These are phyloP conservation scores for Chelon labrosus DNA, from an alignment of 2,797 vertebrate species.

Conservation along the genomic window DNA sequence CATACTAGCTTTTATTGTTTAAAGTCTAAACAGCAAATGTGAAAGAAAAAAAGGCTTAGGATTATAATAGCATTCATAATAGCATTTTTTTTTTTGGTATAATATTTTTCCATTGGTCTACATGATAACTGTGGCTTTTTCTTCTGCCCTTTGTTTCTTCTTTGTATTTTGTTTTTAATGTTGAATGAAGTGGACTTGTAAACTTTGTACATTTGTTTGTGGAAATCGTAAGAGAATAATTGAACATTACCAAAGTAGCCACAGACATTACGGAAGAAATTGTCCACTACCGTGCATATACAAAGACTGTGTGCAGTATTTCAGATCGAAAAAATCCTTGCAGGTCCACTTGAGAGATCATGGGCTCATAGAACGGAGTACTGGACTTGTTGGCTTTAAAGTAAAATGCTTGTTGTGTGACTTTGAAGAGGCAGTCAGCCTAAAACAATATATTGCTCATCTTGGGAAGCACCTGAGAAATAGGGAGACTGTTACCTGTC, in stretches of 20 bases:
- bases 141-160: background rate
- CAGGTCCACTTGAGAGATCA: constrained; percentile 17
- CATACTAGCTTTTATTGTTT: no score
- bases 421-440: background rate
- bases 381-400: constrained; percentile 23
- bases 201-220: constrained; percentile 13
- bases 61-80: no score
- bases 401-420: background rate
- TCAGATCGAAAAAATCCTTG: background rate
- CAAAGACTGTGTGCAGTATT: constrained; percentile 21
- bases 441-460: constrained; percentile 11
- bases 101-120: background rate
- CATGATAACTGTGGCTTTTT: background rate
- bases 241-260: background rate
- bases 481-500: constrained; percentile 10
- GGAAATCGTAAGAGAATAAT: background rate
- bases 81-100: no score
- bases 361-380: background rate
- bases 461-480: constrained; percentile 5
- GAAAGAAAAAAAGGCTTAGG: no score
- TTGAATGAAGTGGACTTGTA: constrained; percentile 20
- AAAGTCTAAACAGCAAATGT: no score
- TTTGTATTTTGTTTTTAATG: no score
- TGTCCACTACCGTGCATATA: constrained; percentile 11
- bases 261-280: constrained; percentile 16